Base-by-base conservation (phyloP, 2,113 vertebrate species). In the Amazona vittata region DNA sequence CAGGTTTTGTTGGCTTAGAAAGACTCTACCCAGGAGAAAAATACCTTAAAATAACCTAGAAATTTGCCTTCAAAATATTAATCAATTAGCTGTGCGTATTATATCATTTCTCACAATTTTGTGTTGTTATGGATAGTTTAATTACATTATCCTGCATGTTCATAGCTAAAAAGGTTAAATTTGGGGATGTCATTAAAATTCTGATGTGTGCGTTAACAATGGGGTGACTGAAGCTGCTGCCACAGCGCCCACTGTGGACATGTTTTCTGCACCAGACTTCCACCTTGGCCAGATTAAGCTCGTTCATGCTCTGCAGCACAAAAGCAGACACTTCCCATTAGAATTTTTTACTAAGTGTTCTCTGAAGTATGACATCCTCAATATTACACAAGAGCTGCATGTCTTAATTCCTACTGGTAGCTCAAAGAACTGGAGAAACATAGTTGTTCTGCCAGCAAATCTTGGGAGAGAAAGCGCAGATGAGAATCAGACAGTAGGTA, bases 391-490 rank as follows among this genome's bases (percentile, higher is more conserved):
- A 49, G 65, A 82, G n/a, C 43, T 74, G 39, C 35, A 47, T 41
- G 28, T 86, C 49, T 46, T 49, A 15, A 33, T 73, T 89, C 80
- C 53, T 49, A 18, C 60, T 57, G 63, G 31, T 43, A 74, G 68
- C 59, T 85, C 80, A 49, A 52, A 86, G 70, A 65, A 35, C 39
- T 33, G 41, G 46, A 81, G 63, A 17, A 83, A 65, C 44, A 47
- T 20, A 6, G 73, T 70, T 60, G 37, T 63, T 65, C 55, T 55
- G 43, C 31, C 35, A 26, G 15, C 15, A 6, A 24, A 26, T 33
- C 59, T 50, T 62, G 53, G 41, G 46, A 65, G 24, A 80, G 33
- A 50, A 41, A 52, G 35, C 0, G 0, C 44, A 0, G 0, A 28
- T 1, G 60, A 20, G 63, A 50, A 43, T 81, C 9, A 39, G 62